phyloP scores from a whole-genome alignment of 2,113 vertebrate species.

The Rafetus swinhoei region DNA sequence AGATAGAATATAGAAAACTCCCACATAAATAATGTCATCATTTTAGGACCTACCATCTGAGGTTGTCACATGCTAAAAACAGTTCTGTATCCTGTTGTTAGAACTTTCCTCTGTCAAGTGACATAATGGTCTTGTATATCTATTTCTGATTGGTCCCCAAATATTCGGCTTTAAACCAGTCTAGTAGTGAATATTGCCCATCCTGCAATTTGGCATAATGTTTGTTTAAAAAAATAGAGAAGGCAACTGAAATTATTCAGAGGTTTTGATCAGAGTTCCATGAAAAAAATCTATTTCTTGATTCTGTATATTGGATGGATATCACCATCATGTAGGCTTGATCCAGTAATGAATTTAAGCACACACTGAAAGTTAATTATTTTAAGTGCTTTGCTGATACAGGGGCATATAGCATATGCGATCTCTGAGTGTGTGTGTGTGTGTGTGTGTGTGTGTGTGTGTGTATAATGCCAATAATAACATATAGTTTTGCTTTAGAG shows the following conservation, averaged over 20 bases:
- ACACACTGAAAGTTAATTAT: background rate
- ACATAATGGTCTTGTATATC: background rate
- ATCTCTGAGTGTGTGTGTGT: background rate
- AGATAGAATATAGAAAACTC: background rate
- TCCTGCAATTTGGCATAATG: background rate
- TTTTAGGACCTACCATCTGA: background rate
- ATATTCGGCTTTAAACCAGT: background rate
- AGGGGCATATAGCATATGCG: background rate
- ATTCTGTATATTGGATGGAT: background rate
- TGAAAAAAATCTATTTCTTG: background rate
- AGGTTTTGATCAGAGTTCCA: background rate
- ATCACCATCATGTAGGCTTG: background rate
- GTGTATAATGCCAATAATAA: background rate
- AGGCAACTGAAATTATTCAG: background rate
- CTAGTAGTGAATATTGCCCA: accelerated
- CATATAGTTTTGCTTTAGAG: background rate
- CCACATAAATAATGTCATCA: background rate
- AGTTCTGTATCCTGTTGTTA: background rate
- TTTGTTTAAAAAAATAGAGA: background rate
- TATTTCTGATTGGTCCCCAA: background rate
- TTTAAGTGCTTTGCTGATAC: background rate
- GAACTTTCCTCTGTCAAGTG: background rate
- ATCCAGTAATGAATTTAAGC: background rate
- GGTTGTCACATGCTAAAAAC: background rate
- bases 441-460: background rate